These are phyloP conservation scores for Danio choprae DNA, from an alignment of 2,797 vertebrate genomes.

Conservation along the genomic window DNA sequence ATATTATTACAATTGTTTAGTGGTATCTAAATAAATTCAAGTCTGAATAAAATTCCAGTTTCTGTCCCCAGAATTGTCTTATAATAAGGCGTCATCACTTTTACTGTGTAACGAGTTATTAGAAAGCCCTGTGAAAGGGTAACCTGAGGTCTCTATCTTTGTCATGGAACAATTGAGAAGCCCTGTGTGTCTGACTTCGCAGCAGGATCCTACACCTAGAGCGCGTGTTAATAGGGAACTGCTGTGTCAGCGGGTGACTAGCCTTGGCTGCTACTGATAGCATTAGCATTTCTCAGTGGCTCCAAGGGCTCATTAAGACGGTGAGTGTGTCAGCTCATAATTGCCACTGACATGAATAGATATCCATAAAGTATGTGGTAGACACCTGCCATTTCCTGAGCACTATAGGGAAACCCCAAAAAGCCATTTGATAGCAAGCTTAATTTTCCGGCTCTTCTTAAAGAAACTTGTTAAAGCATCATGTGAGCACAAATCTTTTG, in stretches of 20 bases:
- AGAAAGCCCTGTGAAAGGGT: not conserved
- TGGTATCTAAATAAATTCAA: not conserved
- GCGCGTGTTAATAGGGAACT: conserved; percentile 27
- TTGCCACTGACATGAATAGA: conserved; percentile 49
- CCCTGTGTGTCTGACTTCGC: not conserved
- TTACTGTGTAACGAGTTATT: conserved; percentile 6
- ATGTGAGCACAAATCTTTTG: not conserved
- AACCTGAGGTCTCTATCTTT: conserved; percentile 36
- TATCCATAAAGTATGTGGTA: conserved; percentile 50
- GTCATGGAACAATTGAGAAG: conserved; percentile 14
- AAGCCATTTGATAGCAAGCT: conserved; percentile 8
- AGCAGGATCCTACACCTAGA: conserved; percentile 5
- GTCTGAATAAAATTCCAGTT: no score
- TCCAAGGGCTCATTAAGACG: conserved; percentile 52
- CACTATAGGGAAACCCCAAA: conserved; percentile 9
- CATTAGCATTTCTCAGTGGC: conserved; percentile 56
- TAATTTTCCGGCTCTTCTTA: not conserved
- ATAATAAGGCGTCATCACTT: conserved; percentile 5
- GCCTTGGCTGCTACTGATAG: conserved; percentile 53
- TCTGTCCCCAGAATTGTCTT: not conserved
- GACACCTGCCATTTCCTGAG: conserved; percentile 42
- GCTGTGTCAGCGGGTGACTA: conserved; percentile 44
- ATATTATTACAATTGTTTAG: not conserved
- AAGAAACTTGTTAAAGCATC: conserved; percentile 9
- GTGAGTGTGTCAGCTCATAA: conserved; percentile 43